Conservation (phyloP, 2,888 invertebrate genomes). For the Acronicta aceris region DNA sequence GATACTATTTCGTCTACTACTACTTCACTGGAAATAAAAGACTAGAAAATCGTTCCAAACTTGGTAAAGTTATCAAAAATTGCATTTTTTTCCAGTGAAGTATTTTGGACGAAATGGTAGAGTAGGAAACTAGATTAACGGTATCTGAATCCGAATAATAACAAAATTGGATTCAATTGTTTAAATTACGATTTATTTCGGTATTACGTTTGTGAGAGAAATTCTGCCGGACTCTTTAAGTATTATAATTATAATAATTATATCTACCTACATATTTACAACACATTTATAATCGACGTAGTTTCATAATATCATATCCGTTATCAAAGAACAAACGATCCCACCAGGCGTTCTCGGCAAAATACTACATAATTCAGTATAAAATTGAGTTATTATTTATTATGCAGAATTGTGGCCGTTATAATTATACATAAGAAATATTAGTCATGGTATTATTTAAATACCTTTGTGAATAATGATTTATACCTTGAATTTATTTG, state of each 20-base stretch:
- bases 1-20: no score
- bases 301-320: constrained; percentile 55
- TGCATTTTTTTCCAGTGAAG: no score
- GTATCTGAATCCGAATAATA: no score
- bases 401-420: constrained; percentile 50
- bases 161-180: no score
- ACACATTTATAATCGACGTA: constrained; percentile 54
- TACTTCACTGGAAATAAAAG: no score
- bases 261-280: constrained; percentile 51
- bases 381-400: constrained; percentile 28
- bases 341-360: constrained; percentile 17
- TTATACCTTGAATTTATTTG: constrained; percentile 2
- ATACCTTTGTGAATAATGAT: constrained; percentile 16
- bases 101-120: no score
- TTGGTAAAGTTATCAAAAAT: no score
- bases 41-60: no score
- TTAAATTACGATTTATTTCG: no score
- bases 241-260: constrained; percentile 32
- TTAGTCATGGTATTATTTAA: constrained; percentile 31
- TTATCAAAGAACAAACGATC: constrained; percentile 31
- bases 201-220: no score
- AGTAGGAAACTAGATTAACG: no score
- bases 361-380: constrained; percentile 19
- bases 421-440: constrained; percentile 38
- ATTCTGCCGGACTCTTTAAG: no score